These are phyloP conservation scores for Puma concolor DNA, from an alignment of 2,113 vertebrate genomes.

Conservation along the genomic window DNA sequence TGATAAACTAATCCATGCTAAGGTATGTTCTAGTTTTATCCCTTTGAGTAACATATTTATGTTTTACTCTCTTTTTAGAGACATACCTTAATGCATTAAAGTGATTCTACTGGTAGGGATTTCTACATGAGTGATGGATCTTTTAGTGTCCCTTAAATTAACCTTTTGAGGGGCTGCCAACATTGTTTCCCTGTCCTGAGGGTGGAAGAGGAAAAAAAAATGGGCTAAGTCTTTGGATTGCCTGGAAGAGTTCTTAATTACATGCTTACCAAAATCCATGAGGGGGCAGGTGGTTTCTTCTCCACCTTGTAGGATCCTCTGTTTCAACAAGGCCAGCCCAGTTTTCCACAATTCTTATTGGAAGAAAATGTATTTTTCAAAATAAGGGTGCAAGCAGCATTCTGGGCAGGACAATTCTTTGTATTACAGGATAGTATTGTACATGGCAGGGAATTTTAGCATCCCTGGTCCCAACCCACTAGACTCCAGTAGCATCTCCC, in stretches of 20 bases:
- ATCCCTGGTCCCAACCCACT: not conserved
- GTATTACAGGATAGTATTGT: not conserved
- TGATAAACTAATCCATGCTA: not conserved
- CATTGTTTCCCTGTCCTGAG: not conserved
- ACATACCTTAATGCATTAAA: not conserved
- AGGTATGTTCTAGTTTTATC: not conserved
- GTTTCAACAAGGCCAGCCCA: not conserved
- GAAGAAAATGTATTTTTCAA: not conserved
- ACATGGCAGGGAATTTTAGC: not conserved
- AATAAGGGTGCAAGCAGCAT: not conserved
- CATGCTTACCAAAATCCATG: not conserved
- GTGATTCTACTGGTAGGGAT: not conserved
- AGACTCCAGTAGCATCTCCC: conserved; percentile 12
- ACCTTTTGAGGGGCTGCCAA: not conserved
- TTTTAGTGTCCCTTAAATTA: not conserved
- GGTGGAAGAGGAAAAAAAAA: not conserved
- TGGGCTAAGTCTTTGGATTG: not conserved
- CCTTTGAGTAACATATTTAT: not conserved
- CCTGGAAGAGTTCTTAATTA: not conserved
- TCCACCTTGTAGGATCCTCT: not conserved
- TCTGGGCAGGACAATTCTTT: not conserved
- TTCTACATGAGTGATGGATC: not conserved
- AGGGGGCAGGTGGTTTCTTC: not conserved
- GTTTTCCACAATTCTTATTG: not conserved
- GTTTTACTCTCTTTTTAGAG: conserved; percentile 18